Base-by-base conservation (phyloP, 2,888 invertebrate species). In the Latheticus oryzae region DNA sequence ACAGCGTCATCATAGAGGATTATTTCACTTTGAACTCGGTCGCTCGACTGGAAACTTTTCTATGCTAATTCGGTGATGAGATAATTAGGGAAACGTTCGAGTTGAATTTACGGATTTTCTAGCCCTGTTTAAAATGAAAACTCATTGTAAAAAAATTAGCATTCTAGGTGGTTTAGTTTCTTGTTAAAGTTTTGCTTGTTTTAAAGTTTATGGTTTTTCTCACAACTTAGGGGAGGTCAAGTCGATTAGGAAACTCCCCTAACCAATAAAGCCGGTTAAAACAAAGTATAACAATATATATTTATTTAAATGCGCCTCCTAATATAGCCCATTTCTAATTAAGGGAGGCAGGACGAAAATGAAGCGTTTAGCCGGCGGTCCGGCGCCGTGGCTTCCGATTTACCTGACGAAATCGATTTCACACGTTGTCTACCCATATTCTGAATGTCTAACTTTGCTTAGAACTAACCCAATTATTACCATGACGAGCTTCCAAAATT, bases 351-450 rank as follows among this genome's bases (percentile, higher is more conserved):
- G 66, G 70, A 68, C 66, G 68, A 62, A 63, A 37, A 64, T 55
- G 30, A 32, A 13, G 63, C 65, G 63, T 69, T 71, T 65, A 61
- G 72, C 72, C 74, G 74, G 64, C 74, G 71, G 72, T 65, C 66
- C 71, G 74, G 74, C 74, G 74, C 73, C 73, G 62, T 60, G 67
- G 73, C 72, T 74, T 73, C 74, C 72, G 73, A 74, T 72, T 72
- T 73, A 72, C 72, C 72, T 72, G 72, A 68, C 69, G 69, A 69
- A 73, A 72, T 73, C 72, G 73, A 73, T 73, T 73, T 73, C 73
- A 73, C 73, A 73, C 73, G 66, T 73, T 68, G 72, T 71, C 72
- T 68, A 62, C 37, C 33, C 13, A 60, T 56, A 61, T 19, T 28
- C 50, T 45, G 61, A 63, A 68, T 61, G 62, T 67, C 51, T 52